A percentile compares a stretch with the other conserved stretches of the same genome.
phyloP scores from a whole-genome alignment of 2,888 invertebrate genomes.

The Alentia gelatinosa region DNA sequence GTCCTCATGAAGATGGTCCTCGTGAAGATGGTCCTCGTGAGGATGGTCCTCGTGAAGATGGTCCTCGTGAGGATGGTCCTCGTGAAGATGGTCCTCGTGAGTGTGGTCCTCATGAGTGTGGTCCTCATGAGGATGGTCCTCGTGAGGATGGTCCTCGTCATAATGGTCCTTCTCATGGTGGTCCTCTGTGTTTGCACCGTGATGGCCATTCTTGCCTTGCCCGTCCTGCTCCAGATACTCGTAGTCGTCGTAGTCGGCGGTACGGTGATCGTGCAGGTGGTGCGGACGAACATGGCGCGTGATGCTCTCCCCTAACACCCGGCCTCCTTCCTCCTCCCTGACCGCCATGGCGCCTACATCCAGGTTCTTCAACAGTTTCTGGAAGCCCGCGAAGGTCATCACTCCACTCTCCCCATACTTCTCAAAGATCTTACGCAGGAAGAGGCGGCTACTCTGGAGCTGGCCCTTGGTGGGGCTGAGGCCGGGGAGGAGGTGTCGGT shows the following conservation, averaged over 20 bases:
- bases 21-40: too few species aligned
- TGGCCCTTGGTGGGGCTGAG: not conserved
- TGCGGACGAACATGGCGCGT: not conserved
- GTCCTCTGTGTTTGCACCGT: too few species aligned
- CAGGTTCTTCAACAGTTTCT: slow-evolving; percentile 85
- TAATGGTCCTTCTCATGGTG: slow-evolving; percentile 19
- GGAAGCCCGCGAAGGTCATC: slow-evolving; percentile 86
- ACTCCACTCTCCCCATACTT: slow-evolving; percentile 84
- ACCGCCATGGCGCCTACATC: slow-evolving; percentile 69
- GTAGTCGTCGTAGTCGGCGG: not conserved
- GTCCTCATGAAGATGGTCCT: too few species aligned
- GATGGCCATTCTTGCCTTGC: not conserved
- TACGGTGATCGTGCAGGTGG: not conserved
- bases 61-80: not conserved
- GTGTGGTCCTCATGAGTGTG: not conserved
- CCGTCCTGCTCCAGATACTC: slow-evolving; percentile 7
- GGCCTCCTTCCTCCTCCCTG: not conserved
- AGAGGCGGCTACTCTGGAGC: not conserved
- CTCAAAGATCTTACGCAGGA: slow-evolving; percentile 84
- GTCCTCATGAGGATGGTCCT: not conserved
- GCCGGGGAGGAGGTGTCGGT: not conserved
- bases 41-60: too few species aligned
- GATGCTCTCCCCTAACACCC: not conserved
- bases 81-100: not conserved
- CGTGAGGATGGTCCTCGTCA: not conserved